Percentiles rank a stretch among this genome's conserved stretches.
These are phyloP conservation scores for Lates calcarifer DNA, from an alignment of 2,113 vertebrate species.

Conservation along the genomic window DNA sequence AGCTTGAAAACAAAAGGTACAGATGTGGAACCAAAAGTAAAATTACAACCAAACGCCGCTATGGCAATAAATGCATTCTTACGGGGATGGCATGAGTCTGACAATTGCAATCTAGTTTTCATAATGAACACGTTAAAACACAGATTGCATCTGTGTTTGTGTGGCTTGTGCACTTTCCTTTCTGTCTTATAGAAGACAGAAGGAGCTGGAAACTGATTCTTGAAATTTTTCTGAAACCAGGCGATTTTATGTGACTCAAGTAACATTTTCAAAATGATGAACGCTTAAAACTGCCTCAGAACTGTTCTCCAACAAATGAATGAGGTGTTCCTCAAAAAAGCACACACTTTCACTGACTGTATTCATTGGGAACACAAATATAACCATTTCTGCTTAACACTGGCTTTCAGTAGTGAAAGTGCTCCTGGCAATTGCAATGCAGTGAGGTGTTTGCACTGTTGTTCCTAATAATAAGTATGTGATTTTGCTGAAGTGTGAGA, in stretches of 20 bases:
- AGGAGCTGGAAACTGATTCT: neutral
- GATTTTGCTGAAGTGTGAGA: neutral
- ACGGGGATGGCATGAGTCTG: neutral
- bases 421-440: neutral
- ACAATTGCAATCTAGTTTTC: neutral
- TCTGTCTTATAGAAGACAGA: neutral
- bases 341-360: neutral
- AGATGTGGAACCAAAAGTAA: neutral
- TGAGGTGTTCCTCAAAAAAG: neutral
- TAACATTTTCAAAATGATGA: neutral
- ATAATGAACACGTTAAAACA: neutral
- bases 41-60: neutral
- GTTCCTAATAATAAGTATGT: neutral
- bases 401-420: neutral
- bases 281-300: neutral
- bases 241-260: neutral
- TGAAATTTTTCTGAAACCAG: neutral
- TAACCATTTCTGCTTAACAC: neutral
- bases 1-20: neutral
- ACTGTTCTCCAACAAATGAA: neutral
- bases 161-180: neutral
- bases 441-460: neutral
- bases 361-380: neutral
- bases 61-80: neutral
- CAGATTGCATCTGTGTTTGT: neutral